Evolutionary conservation across 2,113 vertebrate genomes (phyloP).

Genomic region (Ciconia stormi): DNA sequence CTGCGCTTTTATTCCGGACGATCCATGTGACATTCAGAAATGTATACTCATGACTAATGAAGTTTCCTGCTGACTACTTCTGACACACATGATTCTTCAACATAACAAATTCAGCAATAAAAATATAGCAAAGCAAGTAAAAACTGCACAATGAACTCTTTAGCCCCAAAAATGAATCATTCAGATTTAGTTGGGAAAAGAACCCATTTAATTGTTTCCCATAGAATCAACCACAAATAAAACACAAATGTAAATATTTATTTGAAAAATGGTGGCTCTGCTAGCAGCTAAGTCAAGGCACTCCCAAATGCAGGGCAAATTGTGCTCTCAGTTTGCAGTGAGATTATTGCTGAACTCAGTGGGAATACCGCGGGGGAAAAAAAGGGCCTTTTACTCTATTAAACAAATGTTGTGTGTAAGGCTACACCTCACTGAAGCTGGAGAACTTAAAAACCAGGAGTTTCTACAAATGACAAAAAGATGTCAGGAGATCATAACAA

Average conservation of each 20-base stretch:
- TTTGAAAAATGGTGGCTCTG: conserved; percentile 40
- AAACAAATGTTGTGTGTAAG: not conserved
- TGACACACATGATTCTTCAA: conserved; percentile 23
- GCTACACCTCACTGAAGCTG: not conserved
- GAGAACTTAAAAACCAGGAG: not conserved
- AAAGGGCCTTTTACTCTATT: not conserved
- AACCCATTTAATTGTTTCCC: conserved; percentile 14
- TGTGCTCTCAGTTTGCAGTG: not conserved
- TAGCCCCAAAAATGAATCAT: not conserved
- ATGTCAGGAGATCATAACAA: not conserved
- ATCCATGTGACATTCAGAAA: conserved; percentile 38
- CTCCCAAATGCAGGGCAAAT: not conserved
- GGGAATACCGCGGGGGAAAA: not conserved
- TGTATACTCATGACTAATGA: conserved; percentile 26
- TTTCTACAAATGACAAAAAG: not conserved
- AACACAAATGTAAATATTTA: conserved; percentile 42
- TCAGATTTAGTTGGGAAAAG: conserved; percentile 21
- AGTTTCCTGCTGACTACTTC: conserved; percentile 16
- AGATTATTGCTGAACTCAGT: not conserved
- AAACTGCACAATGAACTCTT: conserved; percentile 5
- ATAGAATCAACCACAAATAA: not conserved
- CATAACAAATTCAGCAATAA: conserved; percentile 14
- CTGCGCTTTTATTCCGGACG: not conserved
- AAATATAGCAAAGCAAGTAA: conserved; percentile 23
- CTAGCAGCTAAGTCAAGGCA: conserved; percentile 6